Percentiles rank a stretch among this genome's conserved stretches.
Evolutionary conservation across 1,140 invertebrate genomes (phyloP).

Genomic region (Contarinia nasturtii): DNA sequence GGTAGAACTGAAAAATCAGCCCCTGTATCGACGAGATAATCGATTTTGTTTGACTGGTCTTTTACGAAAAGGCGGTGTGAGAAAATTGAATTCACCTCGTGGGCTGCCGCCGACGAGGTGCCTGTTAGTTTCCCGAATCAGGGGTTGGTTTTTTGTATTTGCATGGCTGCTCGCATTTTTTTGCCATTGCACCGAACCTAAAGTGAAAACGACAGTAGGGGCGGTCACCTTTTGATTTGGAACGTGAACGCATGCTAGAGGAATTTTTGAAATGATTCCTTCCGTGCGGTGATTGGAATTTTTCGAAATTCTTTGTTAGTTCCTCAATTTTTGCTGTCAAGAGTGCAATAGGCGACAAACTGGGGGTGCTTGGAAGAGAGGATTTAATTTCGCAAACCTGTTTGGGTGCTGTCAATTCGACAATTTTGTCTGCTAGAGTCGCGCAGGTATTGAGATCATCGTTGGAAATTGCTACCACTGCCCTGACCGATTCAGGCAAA

Average conservation of each 20-base stretch:
- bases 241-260: not conserved
- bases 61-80: constrained; percentile 8
- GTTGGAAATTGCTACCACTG: not conserved
- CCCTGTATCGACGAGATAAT: constrained; percentile 9
- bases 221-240: too few species aligned
- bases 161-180: constrained; percentile 5
- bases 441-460: not conserved
- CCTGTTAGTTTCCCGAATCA: constrained; percentile 2
- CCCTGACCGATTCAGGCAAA: not conserved
- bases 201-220: not conserved
- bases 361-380: not conserved
- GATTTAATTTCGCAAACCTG: not conserved
- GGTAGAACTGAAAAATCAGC: constrained; percentile 8
- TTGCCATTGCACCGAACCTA: constrained; percentile 1
- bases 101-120: constrained; percentile 7
- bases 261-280: not conserved
- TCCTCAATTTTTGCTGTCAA: too few species aligned
- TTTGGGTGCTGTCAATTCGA: not conserved
- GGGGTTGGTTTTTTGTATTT: constrained; percentile 1
- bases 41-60: constrained; percentile 4
- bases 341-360: too few species aligned
- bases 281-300: not conserved
- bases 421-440: not conserved
- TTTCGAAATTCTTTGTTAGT: too few species aligned
- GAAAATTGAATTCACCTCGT: not conserved